Evolutionary conservation across 2,113 vertebrate genomes (phyloP), one percentile per base, ranked within the genome.

Genomic region (Chrysemys picta): DNA sequence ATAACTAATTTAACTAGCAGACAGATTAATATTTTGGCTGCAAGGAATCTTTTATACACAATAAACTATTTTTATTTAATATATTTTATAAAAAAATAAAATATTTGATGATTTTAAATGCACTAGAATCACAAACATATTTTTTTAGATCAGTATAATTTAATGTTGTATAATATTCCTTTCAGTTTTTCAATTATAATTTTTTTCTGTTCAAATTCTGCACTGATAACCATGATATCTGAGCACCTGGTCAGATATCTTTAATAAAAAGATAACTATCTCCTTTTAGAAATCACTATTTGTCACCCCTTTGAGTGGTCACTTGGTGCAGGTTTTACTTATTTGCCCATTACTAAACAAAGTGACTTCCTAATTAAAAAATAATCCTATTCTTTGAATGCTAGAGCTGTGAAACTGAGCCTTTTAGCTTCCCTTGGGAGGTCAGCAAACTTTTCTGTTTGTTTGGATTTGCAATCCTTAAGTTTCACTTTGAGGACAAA

Each of bases 281-380:
- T 93, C 0, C 0, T 80, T 62, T 65, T 75, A 85, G 81, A 95
- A 88, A 49, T 72, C 92, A 21, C 82, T 85, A 53, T 94, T 96
- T 94, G 83, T 88, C 95, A 95, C 75, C 47, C 49, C 93, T n/a
- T 54, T 1, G 13, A 90, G 78, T 72, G 50, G 56, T 93, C 83
- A 93, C 81, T 52, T 2, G 90, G 72, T 54, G 10, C 45, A 90
- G 91, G 91, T 76, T 84, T 95, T 91, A 35, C 89, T 95, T 87
- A 88, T 75, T 75, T 82, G 93, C 9, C 42, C 78, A 38, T 38
- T 78, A 62, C 83, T 91, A 92, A 81, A 82, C 21, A 85, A 92
- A 95, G 85, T 95, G 81, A 38, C 57, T 92, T 91, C 79, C 59
- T 80, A 90, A 16, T n/a, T 78, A 50, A 38, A 87, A 53, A 38